Evolutionary conservation across 2,888 invertebrate genomes (phyloP), one percentile per base, ranked within the genome.

Genomic region (Pristionchus japonicus): DNA sequence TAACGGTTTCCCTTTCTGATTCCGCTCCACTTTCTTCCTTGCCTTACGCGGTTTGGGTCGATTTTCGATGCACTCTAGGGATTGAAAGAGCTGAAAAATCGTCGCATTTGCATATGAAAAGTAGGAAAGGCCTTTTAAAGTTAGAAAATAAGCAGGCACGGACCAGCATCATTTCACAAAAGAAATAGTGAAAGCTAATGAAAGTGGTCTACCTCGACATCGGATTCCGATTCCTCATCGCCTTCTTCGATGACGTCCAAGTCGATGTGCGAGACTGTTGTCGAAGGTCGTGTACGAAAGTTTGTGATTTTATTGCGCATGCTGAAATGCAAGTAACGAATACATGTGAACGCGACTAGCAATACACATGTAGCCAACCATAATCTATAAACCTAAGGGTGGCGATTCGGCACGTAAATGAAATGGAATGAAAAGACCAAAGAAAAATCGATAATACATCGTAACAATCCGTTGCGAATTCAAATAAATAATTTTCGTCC

Each of bases 201-300:
- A n/a, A 15, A 43, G 11, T 43, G 11, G 11, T 43, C 6, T 43
- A 77, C 77, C 77, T 77, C 77, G n/a, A 77, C 27, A 77, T 77
- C 77, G 27, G 77, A 77, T 27, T 43, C 77, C n/a, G 77, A n/a
- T 20, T 77, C 77, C 43, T 77, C 77, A 47, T 47, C 77, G 11
- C 43, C 47, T 27, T 77, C 77, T 27, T 77, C 77, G 77, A 77
- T 77, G 27, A 77, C 77, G 27, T 77, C 77, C 40, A 77, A 77
- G 77, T 77, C 77, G n/a, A 77, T 77, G n/a, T 77, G 77, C 1
- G 77, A 77, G 7, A 77, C 47, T 13, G 77, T 77, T 11, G 77
- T 77, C 27, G 77, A 77, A 20, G 77, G 77, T 11, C 77, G 40
- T 27, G 77, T 77, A 15, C 77, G 77, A 77, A 77, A 77, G 27